A percentile compares a stretch with the other conserved stretches of the same genome.
Conservation (phyloP, 2,113 vertebrate species). For the Panthera tigris region DNA sequence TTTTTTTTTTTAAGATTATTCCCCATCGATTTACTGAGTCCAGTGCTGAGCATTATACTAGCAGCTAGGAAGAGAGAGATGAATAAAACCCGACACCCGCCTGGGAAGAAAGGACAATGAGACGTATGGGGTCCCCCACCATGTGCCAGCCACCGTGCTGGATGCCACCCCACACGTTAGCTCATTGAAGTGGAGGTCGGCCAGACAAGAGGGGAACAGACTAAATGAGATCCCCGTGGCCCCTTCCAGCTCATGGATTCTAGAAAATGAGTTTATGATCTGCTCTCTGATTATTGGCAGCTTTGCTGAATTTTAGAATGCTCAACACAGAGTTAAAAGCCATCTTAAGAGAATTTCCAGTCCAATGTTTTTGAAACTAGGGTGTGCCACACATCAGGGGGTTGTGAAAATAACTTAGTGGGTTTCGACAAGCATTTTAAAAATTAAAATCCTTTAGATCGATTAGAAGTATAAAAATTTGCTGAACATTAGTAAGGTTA, state of each 20-base stretch:
- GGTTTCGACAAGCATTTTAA: neutral
- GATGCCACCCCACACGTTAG: fast-evolving
- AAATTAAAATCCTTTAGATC: neutral
- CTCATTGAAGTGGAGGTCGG: neutral
- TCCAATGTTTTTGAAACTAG: neutral
- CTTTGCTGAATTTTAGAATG: neutral
- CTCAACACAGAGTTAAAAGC: neutral
- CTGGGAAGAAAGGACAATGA: neutral
- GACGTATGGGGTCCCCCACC: fast-evolving
- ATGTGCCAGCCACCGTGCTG: neutral
- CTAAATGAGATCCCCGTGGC: neutral
- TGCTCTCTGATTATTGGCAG: neutral
- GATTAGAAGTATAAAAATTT: neutral
- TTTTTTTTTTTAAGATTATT: neutral
- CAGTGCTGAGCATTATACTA: neutral
- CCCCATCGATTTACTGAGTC: neutral
- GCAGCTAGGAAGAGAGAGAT: neutral
- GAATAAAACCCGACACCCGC: neutral
- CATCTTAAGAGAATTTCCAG: neutral
- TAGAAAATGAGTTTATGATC: neutral
- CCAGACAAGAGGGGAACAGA: neutral
- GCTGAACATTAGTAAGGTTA: neutral
- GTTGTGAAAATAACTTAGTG: neutral
- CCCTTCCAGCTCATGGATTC: neutral
- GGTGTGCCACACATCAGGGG: neutral